Conservation (phyloP, 1,140 invertebrate species). For the Lepidurus packardi region DNA sequence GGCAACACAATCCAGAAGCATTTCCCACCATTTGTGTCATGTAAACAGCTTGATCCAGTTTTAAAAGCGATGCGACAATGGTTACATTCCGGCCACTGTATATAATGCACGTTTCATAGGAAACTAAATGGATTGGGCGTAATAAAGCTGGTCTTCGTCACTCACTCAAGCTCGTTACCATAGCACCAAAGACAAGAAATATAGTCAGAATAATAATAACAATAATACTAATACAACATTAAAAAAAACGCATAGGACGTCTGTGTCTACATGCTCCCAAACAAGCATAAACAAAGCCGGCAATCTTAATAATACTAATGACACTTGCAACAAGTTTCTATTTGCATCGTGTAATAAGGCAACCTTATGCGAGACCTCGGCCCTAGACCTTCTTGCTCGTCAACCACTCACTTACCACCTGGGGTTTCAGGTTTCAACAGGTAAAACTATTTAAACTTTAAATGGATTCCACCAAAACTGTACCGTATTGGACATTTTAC, state of each 20-base stretch:
- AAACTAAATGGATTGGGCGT: neutral
- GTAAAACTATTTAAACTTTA: too few species aligned
- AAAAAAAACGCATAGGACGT: neutral
- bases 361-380: too few species aligned
- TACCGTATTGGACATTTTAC: too few species aligned
- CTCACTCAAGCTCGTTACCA: neutral
- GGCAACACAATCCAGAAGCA: neutral
- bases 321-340: neutral
- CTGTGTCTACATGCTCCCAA: neutral
- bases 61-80: conserved; percentile 15
- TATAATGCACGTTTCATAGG: neutral
- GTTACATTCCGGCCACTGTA: neutral
- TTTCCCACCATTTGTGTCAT: conserved; percentile 11
- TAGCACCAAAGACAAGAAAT: neutral
- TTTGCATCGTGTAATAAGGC: neutral
- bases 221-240: neutral
- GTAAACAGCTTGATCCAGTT: conserved; percentile 6
- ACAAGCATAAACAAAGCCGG: neutral
- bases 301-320: neutral
- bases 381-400: too few species aligned
- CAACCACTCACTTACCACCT: too few species aligned
- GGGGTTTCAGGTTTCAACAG: too few species aligned
- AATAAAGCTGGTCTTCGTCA: neutral
- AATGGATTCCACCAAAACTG: too few species aligned
- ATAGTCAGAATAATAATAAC: neutral